A percentile compares a stretch with the other conserved stretches of the same genome.
Conservation (phyloP, 2,113 vertebrate genomes). For the Pyxicephalus adspersus region DNA sequence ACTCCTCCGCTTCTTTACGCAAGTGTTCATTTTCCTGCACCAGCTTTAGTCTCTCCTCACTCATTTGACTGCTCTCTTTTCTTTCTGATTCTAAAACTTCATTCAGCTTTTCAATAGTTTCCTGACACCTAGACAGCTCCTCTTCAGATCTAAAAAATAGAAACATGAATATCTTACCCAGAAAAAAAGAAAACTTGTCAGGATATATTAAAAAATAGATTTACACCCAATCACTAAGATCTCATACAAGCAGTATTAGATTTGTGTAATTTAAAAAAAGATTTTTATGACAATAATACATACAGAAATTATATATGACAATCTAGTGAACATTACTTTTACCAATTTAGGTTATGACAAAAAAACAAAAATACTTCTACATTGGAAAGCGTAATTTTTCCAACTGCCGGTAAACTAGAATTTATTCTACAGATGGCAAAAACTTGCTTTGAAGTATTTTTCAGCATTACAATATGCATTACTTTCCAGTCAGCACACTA, state of each 20-base stretch:
- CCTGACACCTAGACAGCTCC: constrained; percentile 83
- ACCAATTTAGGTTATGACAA: too few species aligned
- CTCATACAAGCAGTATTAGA: too few species aligned
- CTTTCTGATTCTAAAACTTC: constrained; percentile 77
- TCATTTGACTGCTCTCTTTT: constrained; percentile 78
- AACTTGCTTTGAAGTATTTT: neutral
- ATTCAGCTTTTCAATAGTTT: constrained; percentile 83
- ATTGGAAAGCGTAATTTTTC: neutral
- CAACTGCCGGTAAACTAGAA: neutral
- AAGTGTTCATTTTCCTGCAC: constrained; percentile 87
- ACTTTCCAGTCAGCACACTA: neutral
- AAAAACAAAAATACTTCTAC: neutral
- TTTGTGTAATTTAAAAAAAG: too few species aligned
- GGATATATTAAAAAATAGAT: too few species aligned
- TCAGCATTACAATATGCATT: constrained; percentile 6
- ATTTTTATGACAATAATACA: too few species aligned
- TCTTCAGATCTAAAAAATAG: constrained; percentile 79
- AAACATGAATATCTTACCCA: too few species aligned
- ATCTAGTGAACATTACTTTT: too few species aligned
- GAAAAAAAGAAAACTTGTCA: too few species aligned
- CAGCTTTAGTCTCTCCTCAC: constrained; percentile 87
- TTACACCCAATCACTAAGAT: too few species aligned
- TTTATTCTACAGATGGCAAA: neutral
- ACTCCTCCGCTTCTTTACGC: constrained; percentile 79
- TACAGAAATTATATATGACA: too few species aligned